A percentile compares a stretch with the other conserved stretches of the same genome.
phyloP scores from a whole-genome alignment of 2,797 vertebrate genomes.

The Myotis planiceps region DNA sequence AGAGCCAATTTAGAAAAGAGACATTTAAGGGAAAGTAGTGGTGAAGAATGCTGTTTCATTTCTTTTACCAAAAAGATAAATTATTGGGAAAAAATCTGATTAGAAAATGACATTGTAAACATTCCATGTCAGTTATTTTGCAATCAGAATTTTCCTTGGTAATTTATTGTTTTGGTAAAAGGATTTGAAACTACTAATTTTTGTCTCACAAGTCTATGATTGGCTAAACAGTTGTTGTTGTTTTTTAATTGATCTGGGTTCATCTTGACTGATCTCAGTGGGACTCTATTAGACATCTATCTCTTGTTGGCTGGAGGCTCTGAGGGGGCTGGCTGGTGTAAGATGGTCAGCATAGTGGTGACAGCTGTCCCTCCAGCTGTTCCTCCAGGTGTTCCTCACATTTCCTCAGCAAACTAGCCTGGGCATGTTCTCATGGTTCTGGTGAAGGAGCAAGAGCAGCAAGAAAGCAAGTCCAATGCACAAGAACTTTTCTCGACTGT shows the following conservation, averaged over 20 bases:
- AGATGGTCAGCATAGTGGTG: not conserved
- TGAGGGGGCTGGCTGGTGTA: not conserved
- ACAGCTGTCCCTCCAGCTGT: not conserved
- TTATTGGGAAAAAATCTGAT: not conserved
- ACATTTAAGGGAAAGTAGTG: not conserved
- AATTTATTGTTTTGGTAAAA: slow-evolving; percentile 15
- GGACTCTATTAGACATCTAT: not conserved
- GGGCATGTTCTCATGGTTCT: not conserved
- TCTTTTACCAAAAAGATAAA: not conserved
- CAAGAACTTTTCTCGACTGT: not conserved
- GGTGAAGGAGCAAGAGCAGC: not conserved
- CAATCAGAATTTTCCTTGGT: not conserved
- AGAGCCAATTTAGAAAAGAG: not conserved
- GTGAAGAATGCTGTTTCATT: not conserved
- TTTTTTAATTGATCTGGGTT: not conserved
- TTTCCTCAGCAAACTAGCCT: not conserved
- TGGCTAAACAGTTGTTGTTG: no score
- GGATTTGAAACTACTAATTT: not conserved
- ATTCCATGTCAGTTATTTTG: not conserved
- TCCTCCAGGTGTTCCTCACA: not conserved
- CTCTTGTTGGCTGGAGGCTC: not conserved
- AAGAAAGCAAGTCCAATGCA: not conserved
- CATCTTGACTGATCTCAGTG: not conserved
- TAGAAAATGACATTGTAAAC: slow-evolving; percentile 3
- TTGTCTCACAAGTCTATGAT: not conserved